Base-by-base conservation (phyloP, 37 sponge, comb jelly and placozoan genomes). In the Petrosia ficiformis region DNA sequence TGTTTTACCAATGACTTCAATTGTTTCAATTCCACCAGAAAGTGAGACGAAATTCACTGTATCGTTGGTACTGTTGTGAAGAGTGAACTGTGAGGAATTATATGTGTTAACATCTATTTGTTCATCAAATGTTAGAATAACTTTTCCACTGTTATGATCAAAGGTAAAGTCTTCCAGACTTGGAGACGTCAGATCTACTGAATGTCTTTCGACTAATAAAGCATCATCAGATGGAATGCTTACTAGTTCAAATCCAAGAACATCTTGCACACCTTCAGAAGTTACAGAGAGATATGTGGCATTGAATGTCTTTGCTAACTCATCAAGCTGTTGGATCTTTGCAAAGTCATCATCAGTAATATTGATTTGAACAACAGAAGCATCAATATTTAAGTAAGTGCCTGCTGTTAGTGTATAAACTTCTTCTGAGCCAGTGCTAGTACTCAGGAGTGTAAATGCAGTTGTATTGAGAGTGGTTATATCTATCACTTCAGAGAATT, bases 41-140 rank as follows among this genome's bases (percentile, higher is more conserved):
- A 95, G 79, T 3, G 81, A 82, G 68, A 84, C 77, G 42, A 80
- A 25, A 74, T 82, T 68, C 24, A 67, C 33, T 4, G 71, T 76
- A 42, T 1, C 31, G 59, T 81, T 90, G 21, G 57, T 42, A 26
- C 35, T 41, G 24, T 34, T 67, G 31, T 85, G 82, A 32, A 95
- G 42, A 16, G 77, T 85, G 39, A 89, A 79, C 40, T 71, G 68
- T 21, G 73, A 44, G 39, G 81, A 75, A 63, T 89, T 88, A 70
- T 77, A 81, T 19, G 87, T 68, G 31, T 37, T 19, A 14, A 59
- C 42, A 43, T 56, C 28, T n/a, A 95, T 81, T 66, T 41, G 41
- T 65, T 95, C 92, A 44, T 73, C 67, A 41, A 95, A 95, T 36
- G 96, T 92, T 16, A 95, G 54, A 42, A 79, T 77, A 0, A 95